Evolutionary conservation across 2,113 vertebrate species (phyloP).

Genomic region (Coreoperca whiteheadi): DNA sequence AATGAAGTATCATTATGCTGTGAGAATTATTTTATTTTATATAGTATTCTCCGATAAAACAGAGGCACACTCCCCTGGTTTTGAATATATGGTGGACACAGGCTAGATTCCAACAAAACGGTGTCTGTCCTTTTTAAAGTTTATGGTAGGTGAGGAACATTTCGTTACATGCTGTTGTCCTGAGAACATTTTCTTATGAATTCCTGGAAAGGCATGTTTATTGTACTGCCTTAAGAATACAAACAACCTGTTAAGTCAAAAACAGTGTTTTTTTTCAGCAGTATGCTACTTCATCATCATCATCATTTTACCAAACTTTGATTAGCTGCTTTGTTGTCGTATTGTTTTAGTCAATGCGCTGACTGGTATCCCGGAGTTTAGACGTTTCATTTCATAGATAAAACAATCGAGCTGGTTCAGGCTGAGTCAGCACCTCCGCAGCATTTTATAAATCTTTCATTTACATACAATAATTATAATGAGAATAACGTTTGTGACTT

Average conservation of each 20-base stretch:
- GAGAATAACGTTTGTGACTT: background rate
- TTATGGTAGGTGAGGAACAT: background rate
- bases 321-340: background rate
- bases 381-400: background rate
- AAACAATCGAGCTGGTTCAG: background rate
- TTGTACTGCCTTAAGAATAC: too few relatives aligned
- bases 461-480: slow-evolving; percentile 11
- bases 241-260: background rate
- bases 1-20: background rate
- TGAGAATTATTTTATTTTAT: background rate
- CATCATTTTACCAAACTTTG: background rate
- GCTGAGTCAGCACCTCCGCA: slow-evolving; percentile 31
- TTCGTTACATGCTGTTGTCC: background rate
- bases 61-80: background rate
- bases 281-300: background rate
- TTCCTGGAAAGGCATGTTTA: background rate
- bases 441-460: background rate
- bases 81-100: background rate
- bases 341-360: slow-evolving; percentile 1
- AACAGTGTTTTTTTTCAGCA: background rate
- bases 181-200: background rate
- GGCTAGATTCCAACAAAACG: background rate
- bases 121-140: background rate
- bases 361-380: background rate
- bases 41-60: background rate